Evolutionary conservation across 2,797 vertebrate genomes (phyloP).

Genomic region (Schizothorax lantsangensis): DNA sequence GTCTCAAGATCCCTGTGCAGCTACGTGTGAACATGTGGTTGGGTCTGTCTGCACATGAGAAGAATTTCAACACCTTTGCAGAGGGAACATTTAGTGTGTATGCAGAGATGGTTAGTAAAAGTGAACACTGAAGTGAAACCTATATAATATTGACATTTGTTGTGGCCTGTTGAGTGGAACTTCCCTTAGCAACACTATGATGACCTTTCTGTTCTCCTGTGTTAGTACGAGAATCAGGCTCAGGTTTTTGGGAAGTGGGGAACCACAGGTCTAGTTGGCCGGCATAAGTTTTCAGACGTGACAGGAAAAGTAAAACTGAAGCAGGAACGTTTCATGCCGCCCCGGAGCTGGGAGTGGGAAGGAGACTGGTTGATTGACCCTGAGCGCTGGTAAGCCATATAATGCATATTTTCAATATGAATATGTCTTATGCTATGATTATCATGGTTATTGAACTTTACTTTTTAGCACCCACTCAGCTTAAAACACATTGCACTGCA

Average conservation of each 20-base stretch:
- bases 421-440: background rate
- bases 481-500: background rate
- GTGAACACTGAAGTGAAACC: background rate
- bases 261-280: constrained; percentile 92
- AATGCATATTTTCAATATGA: constrained; percentile 60
- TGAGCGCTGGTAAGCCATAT: constrained; percentile 75
- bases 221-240: constrained; percentile 97
- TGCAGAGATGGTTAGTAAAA: constrained; percentile 89
- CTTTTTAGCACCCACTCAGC: background rate
- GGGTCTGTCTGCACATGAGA: constrained; percentile 89
- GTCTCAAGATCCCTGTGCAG: constrained; percentile 88
- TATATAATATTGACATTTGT: background rate
- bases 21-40: constrained; percentile 95
- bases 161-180: background rate
- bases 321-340: constrained; percentile 92
- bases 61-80: constrained; percentile 93
- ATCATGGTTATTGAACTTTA: background rate
- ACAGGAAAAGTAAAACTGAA: constrained; percentile 98
- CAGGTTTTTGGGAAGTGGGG: constrained; percentile 96
- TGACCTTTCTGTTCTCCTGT: background rate
- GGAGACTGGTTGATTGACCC: constrained; percentile 92
- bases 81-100: constrained; percentile 95
- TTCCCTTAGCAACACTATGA: background rate
- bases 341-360: constrained; percentile 97
- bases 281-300: constrained; percentile 93